Conservation (phyloP, 2,113 vertebrate species). For the Lasiurus cinereus region DNA sequence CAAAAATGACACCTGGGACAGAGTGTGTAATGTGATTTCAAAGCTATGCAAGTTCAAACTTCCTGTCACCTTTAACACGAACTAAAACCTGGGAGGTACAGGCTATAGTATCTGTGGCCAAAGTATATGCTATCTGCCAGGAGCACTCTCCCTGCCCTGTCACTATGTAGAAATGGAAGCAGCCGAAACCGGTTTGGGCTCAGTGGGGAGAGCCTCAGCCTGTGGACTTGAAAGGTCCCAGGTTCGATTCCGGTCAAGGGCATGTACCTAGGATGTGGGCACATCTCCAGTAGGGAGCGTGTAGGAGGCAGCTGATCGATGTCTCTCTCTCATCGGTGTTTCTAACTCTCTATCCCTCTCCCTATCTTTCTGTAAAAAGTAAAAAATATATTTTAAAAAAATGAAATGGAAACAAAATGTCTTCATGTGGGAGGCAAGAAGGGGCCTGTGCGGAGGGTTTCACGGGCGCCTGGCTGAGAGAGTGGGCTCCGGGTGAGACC, state of each 20-base stretch:
- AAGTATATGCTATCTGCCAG: not conserved
- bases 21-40: not conserved
- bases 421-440: not conserved
- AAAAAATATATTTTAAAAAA: too few relatives aligned
- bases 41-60: not conserved
- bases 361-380: too few relatives aligned
- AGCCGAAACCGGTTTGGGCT: too few relatives aligned
- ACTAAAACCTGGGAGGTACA: not conserved
- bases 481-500: not conserved
- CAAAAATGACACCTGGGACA: not conserved
- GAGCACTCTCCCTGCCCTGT: not conserved
- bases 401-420: not conserved
- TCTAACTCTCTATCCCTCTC: too few relatives aligned
- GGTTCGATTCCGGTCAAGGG: too few relatives aligned
- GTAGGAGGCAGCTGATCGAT: too few relatives aligned
- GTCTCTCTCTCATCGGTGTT: too few relatives aligned
- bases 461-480: not conserved
- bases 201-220: too few relatives aligned
- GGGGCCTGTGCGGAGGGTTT: rapidly evolving
- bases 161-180: not conserved
- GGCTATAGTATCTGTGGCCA: not conserved
- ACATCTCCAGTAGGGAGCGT: too few relatives aligned
- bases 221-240: too few relatives aligned
- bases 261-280: too few relatives aligned
- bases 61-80: not conserved